These are phyloP conservation scores for Alexandromys fortis DNA, from an alignment of 2,113 vertebrate species.

Conservation along the genomic window DNA sequence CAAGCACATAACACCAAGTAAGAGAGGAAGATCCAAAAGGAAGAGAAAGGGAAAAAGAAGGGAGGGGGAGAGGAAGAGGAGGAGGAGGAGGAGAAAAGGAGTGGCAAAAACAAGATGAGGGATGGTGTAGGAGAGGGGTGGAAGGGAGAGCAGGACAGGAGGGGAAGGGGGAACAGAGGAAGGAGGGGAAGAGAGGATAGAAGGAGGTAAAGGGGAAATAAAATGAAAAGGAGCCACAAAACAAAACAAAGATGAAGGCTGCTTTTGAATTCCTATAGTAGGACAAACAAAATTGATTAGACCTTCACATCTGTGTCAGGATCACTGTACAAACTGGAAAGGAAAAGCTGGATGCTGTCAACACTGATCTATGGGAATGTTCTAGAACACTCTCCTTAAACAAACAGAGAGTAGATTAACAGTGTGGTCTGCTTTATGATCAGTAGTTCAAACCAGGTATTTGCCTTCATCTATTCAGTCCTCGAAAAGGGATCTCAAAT, in stretches of 20 bases:
- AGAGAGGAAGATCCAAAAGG: neutral
- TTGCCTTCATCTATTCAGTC: neutral
- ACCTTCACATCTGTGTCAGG: constrained; percentile 4
- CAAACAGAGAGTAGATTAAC: neutral
- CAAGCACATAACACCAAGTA: neutral
- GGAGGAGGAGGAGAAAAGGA: neutral
- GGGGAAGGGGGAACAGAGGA: neutral
- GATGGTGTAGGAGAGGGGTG: accelerated
- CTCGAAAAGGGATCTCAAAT: neutral
- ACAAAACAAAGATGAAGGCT: neutral
- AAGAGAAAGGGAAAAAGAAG: accelerated
- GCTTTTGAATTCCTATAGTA: neutral
- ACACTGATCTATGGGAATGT: neutral
- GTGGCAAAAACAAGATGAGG: accelerated
- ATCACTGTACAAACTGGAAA: neutral
- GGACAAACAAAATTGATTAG: neutral
- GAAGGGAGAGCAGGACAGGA: accelerated
- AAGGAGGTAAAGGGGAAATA: constrained; percentile 11
- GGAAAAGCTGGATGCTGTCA: neutral
- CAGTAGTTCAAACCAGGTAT: neutral
- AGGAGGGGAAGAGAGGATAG: neutral
- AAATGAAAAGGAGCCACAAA: constrained; percentile 50
- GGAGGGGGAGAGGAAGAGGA: too few relatives aligned
- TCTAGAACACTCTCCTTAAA: neutral
- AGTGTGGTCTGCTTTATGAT: neutral